These are phyloP conservation scores for Drosophila atripex DNA, from an alignment of 2,888 invertebrate genomes.

Conservation along the genomic window DNA sequence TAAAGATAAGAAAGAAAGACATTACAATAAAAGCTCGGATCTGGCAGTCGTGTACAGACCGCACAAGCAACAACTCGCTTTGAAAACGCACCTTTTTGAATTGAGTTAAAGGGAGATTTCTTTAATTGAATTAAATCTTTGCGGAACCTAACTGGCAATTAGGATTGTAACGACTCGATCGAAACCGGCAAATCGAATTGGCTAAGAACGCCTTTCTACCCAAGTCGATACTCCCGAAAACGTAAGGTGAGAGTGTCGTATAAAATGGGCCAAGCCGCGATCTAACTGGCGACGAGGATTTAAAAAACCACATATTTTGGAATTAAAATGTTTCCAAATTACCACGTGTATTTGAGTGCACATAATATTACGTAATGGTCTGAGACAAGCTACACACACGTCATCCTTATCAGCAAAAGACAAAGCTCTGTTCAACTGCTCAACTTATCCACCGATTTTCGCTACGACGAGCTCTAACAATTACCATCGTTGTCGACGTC, in stretches of 20 bases:
- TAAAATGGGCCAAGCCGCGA: neutral
- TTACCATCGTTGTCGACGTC: too few relatives aligned
- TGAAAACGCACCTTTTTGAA: neutral
- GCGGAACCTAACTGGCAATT: too few relatives aligned
- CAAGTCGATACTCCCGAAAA: too few relatives aligned
- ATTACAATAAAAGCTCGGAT: neutral
- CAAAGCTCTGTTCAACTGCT: neutral
- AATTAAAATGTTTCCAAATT: neutral
- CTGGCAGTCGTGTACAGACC: neutral
- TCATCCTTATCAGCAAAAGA: neutral
- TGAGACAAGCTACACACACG: neutral
- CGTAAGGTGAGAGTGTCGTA: too few relatives aligned
- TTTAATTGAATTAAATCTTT: too few relatives aligned
- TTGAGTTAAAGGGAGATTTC: too few relatives aligned
- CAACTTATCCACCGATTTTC: neutral
- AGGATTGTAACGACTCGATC: too few relatives aligned
- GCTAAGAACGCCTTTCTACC: too few relatives aligned
- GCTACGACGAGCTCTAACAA: neutral
- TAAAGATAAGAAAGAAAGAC: neutral
- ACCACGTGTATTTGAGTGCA: neutral
- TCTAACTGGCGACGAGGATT: neutral
- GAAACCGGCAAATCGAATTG: too few relatives aligned
- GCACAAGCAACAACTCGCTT: constrained; percentile 1
- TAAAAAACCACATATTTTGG: neutral
- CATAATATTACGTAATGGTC: neutral